phyloP scores from a whole-genome alignment of 92 coral and sea anemone genomes.

The Diadumene lineata region DNA sequence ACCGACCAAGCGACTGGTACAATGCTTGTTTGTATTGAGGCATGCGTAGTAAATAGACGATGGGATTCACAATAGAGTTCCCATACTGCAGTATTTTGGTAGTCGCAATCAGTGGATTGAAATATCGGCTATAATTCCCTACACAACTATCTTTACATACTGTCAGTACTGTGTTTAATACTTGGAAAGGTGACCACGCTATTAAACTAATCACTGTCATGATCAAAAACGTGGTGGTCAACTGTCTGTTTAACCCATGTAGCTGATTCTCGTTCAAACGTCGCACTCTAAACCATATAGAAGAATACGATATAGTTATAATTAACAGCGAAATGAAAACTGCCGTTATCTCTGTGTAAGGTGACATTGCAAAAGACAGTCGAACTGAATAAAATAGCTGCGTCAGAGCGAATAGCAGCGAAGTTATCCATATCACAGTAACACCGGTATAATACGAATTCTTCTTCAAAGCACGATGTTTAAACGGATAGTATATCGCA shows the following conservation, averaged over 20 bases:
- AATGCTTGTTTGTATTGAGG: background rate
- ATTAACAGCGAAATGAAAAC: background rate
- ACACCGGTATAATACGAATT: constrained; percentile 3
- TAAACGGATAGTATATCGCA: constrained; percentile 11
- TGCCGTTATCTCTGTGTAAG: background rate
- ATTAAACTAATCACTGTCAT: constrained; percentile 3
- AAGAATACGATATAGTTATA: background rate
- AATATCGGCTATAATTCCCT: background rate
- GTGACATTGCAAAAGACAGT: background rate
- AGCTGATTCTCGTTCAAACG: background rate
- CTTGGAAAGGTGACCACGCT: constrained; percentile 15
- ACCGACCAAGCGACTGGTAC: background rate
- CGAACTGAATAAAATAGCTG: background rate
- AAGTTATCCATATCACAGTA: background rate
- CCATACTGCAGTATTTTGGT: constrained; percentile 17
- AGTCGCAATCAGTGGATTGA: background rate
- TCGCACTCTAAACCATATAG: constrained; percentile 1
- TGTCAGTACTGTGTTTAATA: background rate
- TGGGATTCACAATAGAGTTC: constrained; percentile 19
- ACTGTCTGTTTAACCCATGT: background rate
- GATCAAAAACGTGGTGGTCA: constrained; percentile 1
- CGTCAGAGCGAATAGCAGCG: background rate
- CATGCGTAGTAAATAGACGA: constrained; percentile 27
- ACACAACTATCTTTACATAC: constrained; percentile 1
- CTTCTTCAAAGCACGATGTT: constrained; percentile 1